Percentiles rank a stretch among this genome's conserved stretches.
Evolutionary conservation across 1,140 invertebrate species (phyloP).

Genomic region (Charaxes varanes): DNA sequence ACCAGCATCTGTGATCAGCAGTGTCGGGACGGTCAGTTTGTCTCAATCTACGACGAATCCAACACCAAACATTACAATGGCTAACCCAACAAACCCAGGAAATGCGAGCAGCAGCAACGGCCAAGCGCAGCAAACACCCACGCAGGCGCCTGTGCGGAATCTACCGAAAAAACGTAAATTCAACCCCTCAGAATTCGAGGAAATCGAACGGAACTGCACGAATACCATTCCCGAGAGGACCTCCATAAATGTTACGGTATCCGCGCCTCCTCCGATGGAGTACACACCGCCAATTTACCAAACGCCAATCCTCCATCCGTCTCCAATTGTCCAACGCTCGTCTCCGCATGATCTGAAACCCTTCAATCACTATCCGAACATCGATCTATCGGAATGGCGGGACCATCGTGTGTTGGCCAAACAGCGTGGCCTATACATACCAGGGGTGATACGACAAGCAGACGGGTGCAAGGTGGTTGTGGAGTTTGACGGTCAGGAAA

Average conservation of each 20-base stretch:
- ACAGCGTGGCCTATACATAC: conserved; percentile 86
- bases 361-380: conserved; percentile 59
- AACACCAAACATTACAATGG: conserved; percentile 59
- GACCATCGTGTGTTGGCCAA: conserved; percentile 93
- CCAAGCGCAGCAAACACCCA: conserved; percentile 49
- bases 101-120: conserved; percentile 44
- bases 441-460: conserved; percentile 83
- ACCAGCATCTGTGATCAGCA: conserved; percentile 72
- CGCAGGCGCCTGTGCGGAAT: conserved; percentile 76
- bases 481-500: conserved; percentile 79
- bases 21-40: conserved; percentile 69
- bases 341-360: conserved; percentile 47
- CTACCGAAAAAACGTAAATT: conserved; percentile 93
- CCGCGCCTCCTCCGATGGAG: conserved; percentile 36
- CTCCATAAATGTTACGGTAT: conserved; percentile 41
- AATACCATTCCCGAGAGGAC: conserved; percentile 27
- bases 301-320: conserved; percentile 39
- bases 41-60: conserved; percentile 54
- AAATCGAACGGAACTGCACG: conserved; percentile 68
- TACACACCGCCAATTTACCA: conserved; percentile 40
- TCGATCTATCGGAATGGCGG: conserved; percentile 93
- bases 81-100: conserved; percentile 60
- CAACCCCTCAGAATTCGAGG: conserved; percentile 87
- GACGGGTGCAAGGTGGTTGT: conserved; percentile 81
- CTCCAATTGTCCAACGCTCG: conserved; percentile 47